Evolutionary conservation across 2,797 vertebrate genomes (phyloP), one percentile per base, ranked within the genome.

Genomic region (Geotrypetes seraphini): DNA sequence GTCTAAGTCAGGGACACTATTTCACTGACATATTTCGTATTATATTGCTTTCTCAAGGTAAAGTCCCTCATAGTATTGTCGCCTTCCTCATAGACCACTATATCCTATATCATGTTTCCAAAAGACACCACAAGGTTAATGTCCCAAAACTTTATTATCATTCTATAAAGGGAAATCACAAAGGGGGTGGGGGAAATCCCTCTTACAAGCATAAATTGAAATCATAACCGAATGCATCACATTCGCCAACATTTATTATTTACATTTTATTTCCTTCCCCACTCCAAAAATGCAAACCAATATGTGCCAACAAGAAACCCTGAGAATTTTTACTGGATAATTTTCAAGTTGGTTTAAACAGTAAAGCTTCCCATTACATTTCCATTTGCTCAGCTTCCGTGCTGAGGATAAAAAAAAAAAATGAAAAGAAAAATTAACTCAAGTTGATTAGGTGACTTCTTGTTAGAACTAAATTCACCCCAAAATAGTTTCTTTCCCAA

Each of bases 161-260:
- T 75, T 78, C 74, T 75, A 71, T 71, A 74, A 75, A 79, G 66
- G 79, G 55, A 74, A 73, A 53, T 78, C 63, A 81, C 73, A 79
- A 71, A 76, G 68, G n/a, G n/a, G n/a, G n/a, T n/a, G n/a, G n/a
- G n/a, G n/a, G 78, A 53, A 78, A 73, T 72, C 66, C 64, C 53
- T 71, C 52, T 73, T 78, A 59, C 59, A 75, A 40, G 67, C 21
- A 22, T 50, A 58, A 68, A 65, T 57, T n/a, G 48, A 59, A 57
- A 71, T 67, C 60, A 67, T 67, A 71, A 61, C 63, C 69, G 70
- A 74, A 70, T 62, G 60, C 64, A 74, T 69, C 62, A 46, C 58
- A 51, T 71, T 72, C 55, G 60, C 69, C 63, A 64, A 74, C 66
- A 71, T 73, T 60, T 71, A 56, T 31, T 81, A 81, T 80, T 59